Conservation (phyloP, 2,888 invertebrate species). For the Oithona nana region DNA sequence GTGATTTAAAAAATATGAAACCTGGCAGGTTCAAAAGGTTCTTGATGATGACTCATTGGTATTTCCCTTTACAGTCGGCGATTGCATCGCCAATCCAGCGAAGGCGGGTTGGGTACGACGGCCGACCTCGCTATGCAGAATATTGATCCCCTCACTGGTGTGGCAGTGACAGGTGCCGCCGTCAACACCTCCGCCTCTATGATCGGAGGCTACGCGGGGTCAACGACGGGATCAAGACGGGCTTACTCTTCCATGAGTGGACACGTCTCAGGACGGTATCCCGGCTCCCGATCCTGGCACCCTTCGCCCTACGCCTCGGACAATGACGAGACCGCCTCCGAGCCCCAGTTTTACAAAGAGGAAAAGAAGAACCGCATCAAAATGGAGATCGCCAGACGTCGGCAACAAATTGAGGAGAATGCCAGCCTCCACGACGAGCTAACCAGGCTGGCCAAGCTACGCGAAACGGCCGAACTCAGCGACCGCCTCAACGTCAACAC, state of each 20-base stretch:
- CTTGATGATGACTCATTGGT: background rate
- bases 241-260: constrained; percentile 16
- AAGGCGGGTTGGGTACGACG: constrained; percentile 18
- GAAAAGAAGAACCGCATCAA: constrained; percentile 39
- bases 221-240: constrained; percentile 23
- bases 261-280: background rate
- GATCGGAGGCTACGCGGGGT: constrained; percentile 16
- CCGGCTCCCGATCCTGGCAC: constrained; percentile 32
- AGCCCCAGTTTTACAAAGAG: constrained; percentile 33
- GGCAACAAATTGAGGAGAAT: constrained; percentile 38
- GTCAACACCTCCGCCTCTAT: background rate
- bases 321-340: constrained; percentile 33
- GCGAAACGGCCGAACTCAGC: constrained; percentile 28
- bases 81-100: constrained; percentile 19
- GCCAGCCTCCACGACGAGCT: constrained; percentile 35
- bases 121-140: constrained; percentile 2
- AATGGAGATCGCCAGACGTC: constrained; percentile 40
- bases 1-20: too few relatives aligned
- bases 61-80: background rate
- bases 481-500: constrained; percentile 18
- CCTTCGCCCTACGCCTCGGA: constrained; percentile 34
- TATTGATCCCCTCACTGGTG: constrained; percentile 9
- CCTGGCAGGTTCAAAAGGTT: background rate
- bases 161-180: constrained; percentile 2
- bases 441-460: constrained; percentile 28